Base-by-base conservation (phyloP, 1,140 invertebrate species). In the Pseudomyrmex dendroicus region DNA sequence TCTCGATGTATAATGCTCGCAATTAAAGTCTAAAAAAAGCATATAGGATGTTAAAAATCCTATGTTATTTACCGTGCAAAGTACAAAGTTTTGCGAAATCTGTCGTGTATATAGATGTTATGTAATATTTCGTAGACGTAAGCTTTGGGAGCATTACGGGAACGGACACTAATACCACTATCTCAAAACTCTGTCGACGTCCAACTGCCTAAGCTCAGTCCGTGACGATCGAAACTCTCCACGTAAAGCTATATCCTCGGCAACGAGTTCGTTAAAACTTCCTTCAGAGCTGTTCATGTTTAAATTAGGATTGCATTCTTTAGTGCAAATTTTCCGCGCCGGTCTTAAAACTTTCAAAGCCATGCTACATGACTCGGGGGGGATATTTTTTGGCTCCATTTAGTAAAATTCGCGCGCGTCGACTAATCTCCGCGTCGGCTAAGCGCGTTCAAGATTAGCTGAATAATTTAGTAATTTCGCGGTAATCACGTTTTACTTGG, bases 301-400 rank as follows among this genome's bases (percentile, higher is more conserved):
- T 80, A 86, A 86, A 86, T 86, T 86, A 86, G 85, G 84, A 86
- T 84, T 84, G 85, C 85, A 86, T 86, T 86, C 85, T 86, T 86
- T 73, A 72, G 77, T 78, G 67, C 73, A 82, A 86, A 86, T 86
- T 86, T 86, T 78, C 70, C 48, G 73, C 73, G 74, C 50, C 64
- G 59, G 62, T 61, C 76, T 82, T 80, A 84, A 73, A 86, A 84
- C 85, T 86, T 86, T 84, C 83, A 73, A 83, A 82, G 83, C 59
- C 57, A n/a, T 59, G 63, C 57, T 68, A 64, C 64, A 83, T 74
- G 70, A 83, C 56, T 67, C 63, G 50, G 59, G 73, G 35, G 7
- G 12, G 76, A 72, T 70, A 78, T 66, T 78, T 78, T 78, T 78
- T 78, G 54, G 76, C 54, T 66, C 76, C 54, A 78, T 78, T 80